phyloP scores from a whole-genome alignment of 1,140 invertebrate species.

The Euglossa dilemma region DNA sequence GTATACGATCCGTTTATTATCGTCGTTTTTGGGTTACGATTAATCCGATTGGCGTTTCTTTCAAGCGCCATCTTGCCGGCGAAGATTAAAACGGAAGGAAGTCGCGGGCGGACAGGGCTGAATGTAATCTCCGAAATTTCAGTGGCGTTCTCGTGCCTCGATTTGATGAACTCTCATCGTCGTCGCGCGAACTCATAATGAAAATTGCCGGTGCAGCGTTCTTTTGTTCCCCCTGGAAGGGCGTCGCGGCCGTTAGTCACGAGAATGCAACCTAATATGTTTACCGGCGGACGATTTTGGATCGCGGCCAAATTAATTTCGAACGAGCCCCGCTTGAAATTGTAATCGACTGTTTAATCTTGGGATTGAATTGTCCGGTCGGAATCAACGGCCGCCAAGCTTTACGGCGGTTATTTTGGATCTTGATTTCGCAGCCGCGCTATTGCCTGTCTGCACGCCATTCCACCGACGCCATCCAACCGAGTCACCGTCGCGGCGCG shows the following conservation, averaged over 20 bases:
- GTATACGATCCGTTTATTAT: no score
- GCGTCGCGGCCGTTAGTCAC: constrained; percentile 32
- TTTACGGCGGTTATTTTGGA: constrained; percentile 18
- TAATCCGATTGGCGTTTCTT: no score
- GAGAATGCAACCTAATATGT: constrained; percentile 35
- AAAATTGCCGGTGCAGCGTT: constrained; percentile 42
- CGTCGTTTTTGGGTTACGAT: no score
- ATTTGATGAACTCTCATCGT: constrained; percentile 1
- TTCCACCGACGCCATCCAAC: neutral
- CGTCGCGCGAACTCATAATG: constrained; percentile 24
- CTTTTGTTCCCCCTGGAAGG: constrained; percentile 10
- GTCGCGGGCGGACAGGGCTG: neutral
- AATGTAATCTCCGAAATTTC: neutral
- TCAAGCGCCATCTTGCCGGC: no score
- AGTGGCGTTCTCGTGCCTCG: neutral
- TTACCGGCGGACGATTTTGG: constrained; percentile 39
- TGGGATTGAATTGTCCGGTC: constrained; percentile 33
- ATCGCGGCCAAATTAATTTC: constrained; percentile 46
- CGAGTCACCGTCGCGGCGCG: neutral
- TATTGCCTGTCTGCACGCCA: constrained; percentile 18
- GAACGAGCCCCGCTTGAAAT: constrained; percentile 32
- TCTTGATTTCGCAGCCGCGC: constrained; percentile 20
- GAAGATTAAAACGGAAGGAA: no score
- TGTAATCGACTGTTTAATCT: constrained; percentile 51
- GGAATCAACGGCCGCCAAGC: constrained; percentile 6